These are phyloP conservation scores for Castor canadensis DNA, from an alignment of 2,113 vertebrate genomes.

Conservation along the genomic window DNA sequence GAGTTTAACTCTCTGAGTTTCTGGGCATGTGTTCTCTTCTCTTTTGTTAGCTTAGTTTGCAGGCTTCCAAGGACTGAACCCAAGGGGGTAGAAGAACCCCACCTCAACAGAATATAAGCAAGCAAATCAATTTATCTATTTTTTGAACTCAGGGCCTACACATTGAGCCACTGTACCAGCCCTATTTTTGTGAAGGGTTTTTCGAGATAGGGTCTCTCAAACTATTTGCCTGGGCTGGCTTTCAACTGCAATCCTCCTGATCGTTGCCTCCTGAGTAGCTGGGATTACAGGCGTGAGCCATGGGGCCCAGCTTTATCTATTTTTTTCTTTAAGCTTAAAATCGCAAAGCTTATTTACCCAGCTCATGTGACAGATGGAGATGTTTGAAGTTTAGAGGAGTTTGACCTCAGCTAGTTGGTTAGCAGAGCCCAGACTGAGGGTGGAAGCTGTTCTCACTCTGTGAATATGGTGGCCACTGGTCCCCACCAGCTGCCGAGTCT, in stretches of 20 bases:
- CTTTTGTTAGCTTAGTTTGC: not conserved
- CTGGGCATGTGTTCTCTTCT: not conserved
- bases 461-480: not conserved
- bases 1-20: not conserved
- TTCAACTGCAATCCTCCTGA: too few relatives aligned
- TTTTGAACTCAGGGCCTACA: not conserved
- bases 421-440: not conserved
- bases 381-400: not conserved
- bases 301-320: not conserved
- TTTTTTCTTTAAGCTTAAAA: not conserved
- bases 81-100: not conserved
- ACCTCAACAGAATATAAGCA: not conserved
- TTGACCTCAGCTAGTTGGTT: not conserved
- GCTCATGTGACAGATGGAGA: not conserved
- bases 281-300: too few relatives aligned
- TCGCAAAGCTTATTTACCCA: not conserved
- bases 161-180: too few relatives aligned
- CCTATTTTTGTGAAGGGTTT: too few relatives aligned
- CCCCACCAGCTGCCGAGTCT: not conserved
- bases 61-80: not conserved
- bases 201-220: too few relatives aligned
- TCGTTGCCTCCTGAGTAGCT: too few relatives aligned
- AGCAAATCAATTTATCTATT: not conserved
- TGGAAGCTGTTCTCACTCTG: rapidly evolving
- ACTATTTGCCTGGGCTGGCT: too few relatives aligned